phyloP scores from a whole-genome alignment of 2,888 invertebrate species.

The Sepioteuthis lessoniana region DNA sequence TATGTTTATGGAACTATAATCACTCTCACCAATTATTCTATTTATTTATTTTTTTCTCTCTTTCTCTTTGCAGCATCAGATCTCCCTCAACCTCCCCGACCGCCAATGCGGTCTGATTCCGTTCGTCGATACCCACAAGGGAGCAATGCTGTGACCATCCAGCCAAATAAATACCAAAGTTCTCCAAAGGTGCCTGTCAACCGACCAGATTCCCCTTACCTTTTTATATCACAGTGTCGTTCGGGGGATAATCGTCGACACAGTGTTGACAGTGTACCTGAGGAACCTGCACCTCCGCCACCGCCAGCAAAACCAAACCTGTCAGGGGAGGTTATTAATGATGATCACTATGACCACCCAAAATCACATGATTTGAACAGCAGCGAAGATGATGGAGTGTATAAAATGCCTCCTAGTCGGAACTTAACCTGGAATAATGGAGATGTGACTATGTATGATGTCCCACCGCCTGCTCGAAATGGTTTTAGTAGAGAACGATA shows the following conservation, averaged over 20 bases:
- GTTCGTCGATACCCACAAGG: background rate
- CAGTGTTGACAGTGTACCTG: conserved; percentile 70
- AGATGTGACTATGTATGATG: conserved; percentile 57
- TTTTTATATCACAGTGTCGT: conserved; percentile 62
- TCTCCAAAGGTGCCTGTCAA: conserved; percentile 43
- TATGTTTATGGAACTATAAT: background rate
- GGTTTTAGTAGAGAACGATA: conserved; percentile 61
- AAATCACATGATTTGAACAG: background rate
- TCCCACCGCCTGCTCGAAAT: conserved; percentile 59
- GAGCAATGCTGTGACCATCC: conserved; percentile 24
- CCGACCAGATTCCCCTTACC: conserved; percentile 55
- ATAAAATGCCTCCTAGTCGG: conserved; percentile 55
- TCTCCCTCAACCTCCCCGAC: conserved; percentile 44
- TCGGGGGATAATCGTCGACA: conserved; percentile 60
- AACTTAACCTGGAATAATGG: conserved; percentile 47
- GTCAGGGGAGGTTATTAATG: conserved; percentile 38
- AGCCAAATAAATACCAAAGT: conserved; percentile 42
- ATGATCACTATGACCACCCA: conserved; percentile 49
- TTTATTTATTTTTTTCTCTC: background rate
- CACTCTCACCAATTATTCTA: background rate
- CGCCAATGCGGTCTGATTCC: conserved; percentile 44
- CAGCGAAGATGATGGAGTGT: conserved; percentile 50
- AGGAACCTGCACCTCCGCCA: conserved; percentile 67
- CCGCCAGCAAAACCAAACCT: conserved; percentile 58
- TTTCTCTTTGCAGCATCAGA: conserved; percentile 43